phyloP scores from a whole-genome alignment of 2,113 vertebrate species.

The Dolichallabes microphthalmus region DNA sequence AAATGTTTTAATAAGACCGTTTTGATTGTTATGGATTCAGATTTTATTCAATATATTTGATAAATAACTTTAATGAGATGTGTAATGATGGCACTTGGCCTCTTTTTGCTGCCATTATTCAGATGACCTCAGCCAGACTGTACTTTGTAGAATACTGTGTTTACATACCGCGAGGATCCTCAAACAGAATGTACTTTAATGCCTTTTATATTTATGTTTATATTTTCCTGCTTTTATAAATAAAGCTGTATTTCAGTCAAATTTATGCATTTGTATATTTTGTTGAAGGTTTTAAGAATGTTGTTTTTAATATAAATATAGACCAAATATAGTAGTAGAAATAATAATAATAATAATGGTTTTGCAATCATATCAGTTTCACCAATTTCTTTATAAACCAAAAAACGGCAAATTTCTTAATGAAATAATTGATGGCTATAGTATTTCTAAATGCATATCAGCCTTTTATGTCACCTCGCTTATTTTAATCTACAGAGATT shows the following conservation, averaged over 20 bases:
- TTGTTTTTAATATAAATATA: conserved; percentile 8
- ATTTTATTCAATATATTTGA: conserved; percentile 19
- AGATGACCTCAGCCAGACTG: conserved; percentile 27
- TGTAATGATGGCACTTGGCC: not conserved
- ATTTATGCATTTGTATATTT: conserved; percentile 50
- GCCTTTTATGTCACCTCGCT: not conserved
- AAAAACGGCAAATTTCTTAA: not conserved
- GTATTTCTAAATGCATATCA: not conserved
- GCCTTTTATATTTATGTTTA: conserved; percentile 32
- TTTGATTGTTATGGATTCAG: conserved; percentile 3
- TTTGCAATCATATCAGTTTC: not conserved
- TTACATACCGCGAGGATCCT: conserved; percentile 35
- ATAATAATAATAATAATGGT: conserved; percentile 21
- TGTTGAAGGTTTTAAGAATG: conserved; percentile 25
- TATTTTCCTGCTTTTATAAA: conserved; percentile 37
- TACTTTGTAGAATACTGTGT: conserved; percentile 29
- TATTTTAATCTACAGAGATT: conserved; percentile 2
- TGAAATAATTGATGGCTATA: not conserved
- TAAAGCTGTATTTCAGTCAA: conserved; percentile 48
- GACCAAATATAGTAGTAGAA: not conserved
- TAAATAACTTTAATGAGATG: conserved; percentile 12
- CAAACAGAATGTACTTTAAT: conserved; percentile 32
- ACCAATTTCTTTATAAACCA: not conserved
- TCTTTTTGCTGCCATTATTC: not conserved
- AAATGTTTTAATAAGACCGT: not conserved